Evolutionary conservation across 2,113 vertebrate genomes (phyloP).

Genomic region (Paralichthys olivaceus): DNA sequence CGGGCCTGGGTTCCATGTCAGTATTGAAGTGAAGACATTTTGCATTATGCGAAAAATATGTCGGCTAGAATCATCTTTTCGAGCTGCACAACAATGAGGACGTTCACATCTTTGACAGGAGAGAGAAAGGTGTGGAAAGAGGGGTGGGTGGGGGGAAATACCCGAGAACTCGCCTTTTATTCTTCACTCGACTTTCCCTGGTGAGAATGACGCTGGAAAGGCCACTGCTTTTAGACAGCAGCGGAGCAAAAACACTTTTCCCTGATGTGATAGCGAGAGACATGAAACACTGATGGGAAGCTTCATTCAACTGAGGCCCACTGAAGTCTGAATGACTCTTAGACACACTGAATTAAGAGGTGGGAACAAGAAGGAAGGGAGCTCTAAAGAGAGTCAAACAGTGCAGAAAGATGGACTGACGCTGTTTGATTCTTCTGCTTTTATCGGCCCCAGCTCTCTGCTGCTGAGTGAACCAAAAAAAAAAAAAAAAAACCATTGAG

Average conservation of each 20-base stretch:
- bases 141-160: constrained; percentile 14
- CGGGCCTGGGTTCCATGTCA: background rate
- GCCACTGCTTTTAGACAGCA: constrained; percentile 42
- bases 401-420: constrained; percentile 36
- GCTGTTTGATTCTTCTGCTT: constrained; percentile 36
- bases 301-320: constrained; percentile 49
- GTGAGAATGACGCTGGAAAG: constrained; percentile 52
- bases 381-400: constrained; percentile 37
- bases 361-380: constrained; percentile 18
- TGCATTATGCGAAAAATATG: constrained; percentile 14
- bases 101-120: constrained; percentile 19
- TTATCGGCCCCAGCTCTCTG: constrained; percentile 1
- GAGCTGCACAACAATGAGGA: constrained; percentile 13
- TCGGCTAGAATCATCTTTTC: constrained; percentile 8
- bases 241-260: constrained; percentile 58
- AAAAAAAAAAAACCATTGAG: background rate
- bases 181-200: constrained; percentile 24
- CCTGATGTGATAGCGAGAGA: constrained; percentile 53
- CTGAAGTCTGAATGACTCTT: constrained; percentile 63
- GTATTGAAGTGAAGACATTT: constrained; percentile 6
- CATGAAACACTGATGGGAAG: constrained; percentile 60
- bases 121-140: constrained; percentile 23
- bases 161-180: constrained; percentile 45
- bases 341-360: constrained; percentile 43
- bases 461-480: constrained; percentile 6